phyloP scores from a whole-genome alignment of 2,797 vertebrate genomes.

The Oophaga sylvatica region DNA sequence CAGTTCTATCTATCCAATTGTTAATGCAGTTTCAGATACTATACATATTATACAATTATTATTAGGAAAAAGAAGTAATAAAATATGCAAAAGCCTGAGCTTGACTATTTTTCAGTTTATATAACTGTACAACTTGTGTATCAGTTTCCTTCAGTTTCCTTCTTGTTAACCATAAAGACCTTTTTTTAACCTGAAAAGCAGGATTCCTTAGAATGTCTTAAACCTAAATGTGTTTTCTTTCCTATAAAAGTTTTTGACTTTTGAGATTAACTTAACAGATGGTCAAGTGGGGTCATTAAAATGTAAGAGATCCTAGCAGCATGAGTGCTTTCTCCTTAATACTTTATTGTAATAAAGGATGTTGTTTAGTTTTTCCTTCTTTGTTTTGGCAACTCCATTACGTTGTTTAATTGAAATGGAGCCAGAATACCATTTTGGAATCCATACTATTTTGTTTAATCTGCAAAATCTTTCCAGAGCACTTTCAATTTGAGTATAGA shows the following conservation, averaged over 20 bases:
- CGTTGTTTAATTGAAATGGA: conserved; percentile 11
- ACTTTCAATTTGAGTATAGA: neutral
- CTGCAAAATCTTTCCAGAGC: conserved; percentile 4
- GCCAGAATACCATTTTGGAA: conserved; percentile 17
- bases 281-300: neutral
- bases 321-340: neutral
- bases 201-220: neutral
- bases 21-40: neutral
- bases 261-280: neutral
- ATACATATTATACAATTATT: neutral
- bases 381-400: neutral
- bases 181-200: neutral
- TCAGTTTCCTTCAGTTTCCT: neutral
- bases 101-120: neutral
- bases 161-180: neutral
- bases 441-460: neutral
- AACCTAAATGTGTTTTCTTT: conserved; percentile 1
- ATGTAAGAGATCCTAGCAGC: neutral
- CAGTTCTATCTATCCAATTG: too few species aligned
- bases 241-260: neutral
- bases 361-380: neutral
- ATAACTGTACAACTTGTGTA: neutral
- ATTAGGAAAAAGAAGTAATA: neutral
- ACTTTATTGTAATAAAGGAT: neutral
- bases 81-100: neutral